Evolutionary conservation across 2,113 vertebrate genomes (phyloP).

Genomic region (Hippocampus comes): DNA sequence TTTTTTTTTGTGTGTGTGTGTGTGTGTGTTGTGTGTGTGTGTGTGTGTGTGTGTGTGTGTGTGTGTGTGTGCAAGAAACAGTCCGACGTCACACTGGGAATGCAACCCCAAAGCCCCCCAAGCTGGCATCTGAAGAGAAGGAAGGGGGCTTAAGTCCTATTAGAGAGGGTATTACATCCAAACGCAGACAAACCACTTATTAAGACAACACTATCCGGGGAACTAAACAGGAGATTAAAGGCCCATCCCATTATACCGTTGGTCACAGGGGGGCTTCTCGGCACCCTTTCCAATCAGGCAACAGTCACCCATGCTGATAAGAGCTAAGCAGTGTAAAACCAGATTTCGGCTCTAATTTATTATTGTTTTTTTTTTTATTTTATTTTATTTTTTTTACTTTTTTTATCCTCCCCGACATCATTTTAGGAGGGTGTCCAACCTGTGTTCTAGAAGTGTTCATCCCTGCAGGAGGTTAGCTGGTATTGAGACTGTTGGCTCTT

Average conservation of each 20-base stretch:
- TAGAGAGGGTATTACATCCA: slow-evolving; percentile 64
- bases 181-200: slow-evolving; percentile 62
- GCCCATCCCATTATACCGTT: slow-evolving; percentile 51
- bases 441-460: not conserved
- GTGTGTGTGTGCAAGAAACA: slow-evolving; percentile 5
- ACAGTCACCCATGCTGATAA: slow-evolving; percentile 54
- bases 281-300: slow-evolving; percentile 54
- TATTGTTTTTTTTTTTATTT: not conserved
- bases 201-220: slow-evolving; percentile 65
- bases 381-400: not conserved
- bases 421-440: not conserved
- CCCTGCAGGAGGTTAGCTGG: not conserved
- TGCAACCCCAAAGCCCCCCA: slow-evolving; percentile 17
- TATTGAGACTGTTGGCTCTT: not conserved
- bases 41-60: not conserved
- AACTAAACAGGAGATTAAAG: slow-evolving; percentile 63
- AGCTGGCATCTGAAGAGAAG: slow-evolving; percentile 53
- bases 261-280: slow-evolving; percentile 49
- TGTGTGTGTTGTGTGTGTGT: not conserved
- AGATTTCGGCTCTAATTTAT: slow-evolving; percentile 28
- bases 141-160: slow-evolving; percentile 64
- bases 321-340: slow-evolving; percentile 33
- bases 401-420: not conserved
- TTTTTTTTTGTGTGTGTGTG: not conserved
- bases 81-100: slow-evolving; percentile 45